phyloP scores from a whole-genome alignment of 2,888 invertebrate genomes.

The Neoascia interrupta region DNA sequence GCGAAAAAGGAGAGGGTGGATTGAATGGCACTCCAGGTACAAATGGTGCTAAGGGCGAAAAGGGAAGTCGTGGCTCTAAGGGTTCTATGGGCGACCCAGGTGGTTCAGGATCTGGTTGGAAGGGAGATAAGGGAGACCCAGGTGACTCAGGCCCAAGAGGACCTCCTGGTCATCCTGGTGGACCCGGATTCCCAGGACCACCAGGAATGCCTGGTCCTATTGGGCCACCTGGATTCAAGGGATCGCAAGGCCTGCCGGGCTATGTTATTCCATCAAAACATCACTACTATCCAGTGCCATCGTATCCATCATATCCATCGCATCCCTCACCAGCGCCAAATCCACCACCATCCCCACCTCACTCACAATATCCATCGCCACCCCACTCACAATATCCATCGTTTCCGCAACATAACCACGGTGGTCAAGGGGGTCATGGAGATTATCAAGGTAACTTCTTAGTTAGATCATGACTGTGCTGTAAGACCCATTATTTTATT shows the following conservation, averaged over 20 bases:
- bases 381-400: constrained; percentile 3
- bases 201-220: constrained; percentile 24
- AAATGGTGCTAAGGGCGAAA: not conserved
- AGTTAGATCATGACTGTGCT: no score
- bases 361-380: constrained; percentile 4
- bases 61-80: not conserved
- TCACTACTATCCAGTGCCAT: constrained; percentile 10
- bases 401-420: constrained; percentile 6
- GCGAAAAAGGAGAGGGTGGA: constrained; percentile 25
- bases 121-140: constrained; percentile 77
- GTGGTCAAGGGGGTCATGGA: constrained; percentile 6
- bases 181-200: constrained; percentile 23
- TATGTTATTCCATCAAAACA: constrained; percentile 24
- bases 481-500: no score
- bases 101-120: not conserved
- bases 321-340: not conserved
- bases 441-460: no score
- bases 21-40: not conserved
- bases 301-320: constrained; percentile 12
- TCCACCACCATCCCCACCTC: constrained; percentile 14
- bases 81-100: constrained; percentile 12
- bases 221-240: constrained; percentile 28
- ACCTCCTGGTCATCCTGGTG: constrained; percentile 71
- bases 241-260: constrained; percentile 9
- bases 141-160: constrained; percentile 81